These are phyloP conservation scores for Bugulina stolonifera DNA, from an alignment of 2,888 invertebrate genomes.

Conservation along the genomic window DNA sequence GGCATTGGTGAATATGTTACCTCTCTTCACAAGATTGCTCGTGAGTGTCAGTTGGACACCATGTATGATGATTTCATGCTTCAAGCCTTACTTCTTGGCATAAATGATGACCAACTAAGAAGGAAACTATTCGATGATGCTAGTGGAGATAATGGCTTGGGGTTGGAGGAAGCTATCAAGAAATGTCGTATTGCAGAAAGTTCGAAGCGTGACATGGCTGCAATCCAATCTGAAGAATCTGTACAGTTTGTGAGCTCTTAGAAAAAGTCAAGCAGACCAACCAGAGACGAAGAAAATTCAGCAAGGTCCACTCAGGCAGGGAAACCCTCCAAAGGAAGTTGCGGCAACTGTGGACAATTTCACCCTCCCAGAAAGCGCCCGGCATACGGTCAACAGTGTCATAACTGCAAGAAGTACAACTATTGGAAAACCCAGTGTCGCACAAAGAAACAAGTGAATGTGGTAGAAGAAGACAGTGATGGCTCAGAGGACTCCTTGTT, in stretches of 20 bases:
- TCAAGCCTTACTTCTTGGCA: neutral
- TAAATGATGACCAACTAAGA: slow-evolving; percentile 15
- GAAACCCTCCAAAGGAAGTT: no score
- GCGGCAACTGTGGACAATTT: neutral
- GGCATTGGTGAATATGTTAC: slow-evolving; percentile 4
- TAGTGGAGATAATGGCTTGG: neutral
- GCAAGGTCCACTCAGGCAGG: no score
- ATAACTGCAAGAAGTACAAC: slow-evolving; percentile 17
- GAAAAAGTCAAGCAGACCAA: no score
- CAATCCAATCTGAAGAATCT: neutral
- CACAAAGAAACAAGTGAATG: neutral
- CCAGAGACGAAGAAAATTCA: neutral
- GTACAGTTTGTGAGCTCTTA: no score
- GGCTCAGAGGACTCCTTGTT: slow-evolving; percentile 1
- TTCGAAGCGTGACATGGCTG: neutral
- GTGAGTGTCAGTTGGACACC: neutral
- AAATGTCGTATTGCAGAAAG: slow-evolving; percentile 11
- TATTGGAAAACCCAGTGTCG: neutral
- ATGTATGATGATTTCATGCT: slow-evolving; percentile 18
- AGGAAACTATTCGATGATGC: no score
- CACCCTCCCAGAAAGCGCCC: slow-evolving; percentile 5
- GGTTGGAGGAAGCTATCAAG: slow-evolving; percentile 11
- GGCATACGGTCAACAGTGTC: slow-evolving; percentile 20
- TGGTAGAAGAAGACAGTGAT: no score
- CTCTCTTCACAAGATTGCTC: neutral